A percentile compares a stretch with the other conserved stretches of the same genome.
phyloP scores from a whole-genome alignment of 2,113 vertebrate genomes.

The Carassius carassius region DNA sequence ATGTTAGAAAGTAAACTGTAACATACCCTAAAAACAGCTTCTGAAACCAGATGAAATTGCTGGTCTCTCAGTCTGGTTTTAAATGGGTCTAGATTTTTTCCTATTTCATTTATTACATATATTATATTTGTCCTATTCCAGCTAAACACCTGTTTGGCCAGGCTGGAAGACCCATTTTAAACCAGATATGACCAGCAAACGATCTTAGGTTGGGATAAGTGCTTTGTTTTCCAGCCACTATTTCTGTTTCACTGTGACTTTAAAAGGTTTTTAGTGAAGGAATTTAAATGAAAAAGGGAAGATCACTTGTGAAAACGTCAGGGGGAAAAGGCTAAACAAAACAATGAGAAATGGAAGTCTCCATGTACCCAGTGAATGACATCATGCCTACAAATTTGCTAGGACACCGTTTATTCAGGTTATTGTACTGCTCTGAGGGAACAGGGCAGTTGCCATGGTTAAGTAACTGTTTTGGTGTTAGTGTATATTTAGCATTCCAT shows the following conservation, averaged over 20 bases:
- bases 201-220: not conserved
- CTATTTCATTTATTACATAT: no score
- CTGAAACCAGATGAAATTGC: no score
- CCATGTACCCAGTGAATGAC: constrained; percentile 32
- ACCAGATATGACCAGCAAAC: not conserved
- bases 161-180: no score
- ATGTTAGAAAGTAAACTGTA: not conserved
- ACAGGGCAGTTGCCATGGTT: constrained; percentile 12
- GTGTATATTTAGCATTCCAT: not conserved
- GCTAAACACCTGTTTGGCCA: no score
- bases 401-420: constrained; percentile 19
- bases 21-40: no score
- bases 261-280: not conserved
- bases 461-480: constrained; percentile 1
- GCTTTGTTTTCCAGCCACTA: not conserved
- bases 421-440: constrained; percentile 20
- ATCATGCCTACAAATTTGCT: constrained; percentile 36
- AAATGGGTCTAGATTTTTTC: no score
- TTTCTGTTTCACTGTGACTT: not conserved
- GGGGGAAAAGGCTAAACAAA: not conserved
- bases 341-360: constrained; percentile 42
- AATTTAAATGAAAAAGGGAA: constrained; percentile 1
- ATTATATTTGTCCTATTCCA: no score
- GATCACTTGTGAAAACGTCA: not conserved
- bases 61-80: no score